Conservation (phyloP, 1,140 invertebrate genomes). For the Drosophila jambulina region DNA sequence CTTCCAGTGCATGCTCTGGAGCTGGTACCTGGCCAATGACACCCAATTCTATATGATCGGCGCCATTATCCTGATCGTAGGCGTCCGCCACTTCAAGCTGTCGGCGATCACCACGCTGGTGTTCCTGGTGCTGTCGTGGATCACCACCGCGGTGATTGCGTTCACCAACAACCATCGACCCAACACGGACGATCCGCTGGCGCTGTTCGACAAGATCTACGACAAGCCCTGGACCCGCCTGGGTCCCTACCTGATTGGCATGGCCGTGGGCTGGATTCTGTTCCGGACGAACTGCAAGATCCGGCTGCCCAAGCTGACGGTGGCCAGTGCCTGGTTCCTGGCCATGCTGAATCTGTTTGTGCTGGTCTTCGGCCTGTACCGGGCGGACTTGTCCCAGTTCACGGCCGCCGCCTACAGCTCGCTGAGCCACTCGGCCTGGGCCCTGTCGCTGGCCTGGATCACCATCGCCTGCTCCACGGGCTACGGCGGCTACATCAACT, state of each 20-base stretch:
- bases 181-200: conserved; percentile 92
- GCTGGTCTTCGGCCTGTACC: conserved; percentile 92
- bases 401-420: conserved; percentile 92
- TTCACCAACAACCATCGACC: conserved; percentile 92
- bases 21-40: conserved; percentile 95
- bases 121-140: conserved; percentile 91
- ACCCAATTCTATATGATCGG: conserved; percentile 94
- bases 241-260: conserved; percentile 93
- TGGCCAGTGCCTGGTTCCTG: conserved; percentile 89
- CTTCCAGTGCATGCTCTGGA: conserved; percentile 94
- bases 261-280: conserved; percentile 92
- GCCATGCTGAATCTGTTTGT: conserved; percentile 88
- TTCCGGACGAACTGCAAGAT: conserved; percentile 93
- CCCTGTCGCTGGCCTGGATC: conserved; percentile 93
- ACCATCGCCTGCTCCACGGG: conserved; percentile 95
- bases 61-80: conserved; percentile 91
- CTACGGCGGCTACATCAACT: conserved; percentile 92
- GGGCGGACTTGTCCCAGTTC: conserved; percentile 88
- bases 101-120: conserved; percentile 88
- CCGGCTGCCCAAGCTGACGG: conserved; percentile 90
- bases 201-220: conserved; percentile 94
- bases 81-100: conserved; percentile 90
- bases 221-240: conserved; percentile 94
- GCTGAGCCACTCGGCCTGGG: conserved; percentile 94
- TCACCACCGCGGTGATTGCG: conserved; percentile 92